Conservation (phyloP, 2,888 invertebrate genomes). For the Pristionchus arcanus region DNA sequence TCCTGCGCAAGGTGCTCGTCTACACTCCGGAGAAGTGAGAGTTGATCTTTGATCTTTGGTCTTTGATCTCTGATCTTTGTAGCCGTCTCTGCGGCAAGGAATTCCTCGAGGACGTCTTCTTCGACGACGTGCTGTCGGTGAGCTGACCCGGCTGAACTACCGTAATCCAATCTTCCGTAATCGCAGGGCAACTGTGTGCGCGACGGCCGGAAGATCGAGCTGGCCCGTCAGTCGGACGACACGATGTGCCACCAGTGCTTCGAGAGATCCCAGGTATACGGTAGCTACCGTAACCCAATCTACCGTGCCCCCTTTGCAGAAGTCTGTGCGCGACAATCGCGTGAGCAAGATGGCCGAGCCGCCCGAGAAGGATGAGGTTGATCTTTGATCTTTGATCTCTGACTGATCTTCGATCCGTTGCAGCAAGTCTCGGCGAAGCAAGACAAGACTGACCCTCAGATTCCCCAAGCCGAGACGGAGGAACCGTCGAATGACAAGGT, state of each 20-base stretch:
- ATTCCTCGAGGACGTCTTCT: slow-evolving; percentile 45
- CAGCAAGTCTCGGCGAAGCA: background rate
- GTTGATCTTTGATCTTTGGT: background rate
- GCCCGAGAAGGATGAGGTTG: slow-evolving; percentile 49
- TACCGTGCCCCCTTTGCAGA: slow-evolving; percentile 20
- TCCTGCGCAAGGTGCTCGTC: slow-evolving; percentile 35
- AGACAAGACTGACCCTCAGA: background rate
- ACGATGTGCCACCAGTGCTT: slow-evolving; percentile 49
- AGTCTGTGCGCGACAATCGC: slow-evolving; percentile 9
- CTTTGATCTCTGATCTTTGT: background rate
- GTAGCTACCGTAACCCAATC: background rate
- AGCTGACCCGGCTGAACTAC: background rate
- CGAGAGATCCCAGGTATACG: slow-evolving; percentile 37
- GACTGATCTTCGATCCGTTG: slow-evolving; percentile 7
- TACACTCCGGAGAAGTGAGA: slow-evolving; percentile 49
- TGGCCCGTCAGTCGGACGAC: slow-evolving; percentile 20
- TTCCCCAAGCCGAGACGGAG: background rate
- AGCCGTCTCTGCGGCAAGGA: slow-evolving; percentile 39
- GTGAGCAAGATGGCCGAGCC: slow-evolving; percentile 34
- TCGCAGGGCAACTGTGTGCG: background rate
- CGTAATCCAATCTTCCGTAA: background rate
- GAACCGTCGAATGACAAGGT: background rate
- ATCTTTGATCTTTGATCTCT: slow-evolving; percentile 35
- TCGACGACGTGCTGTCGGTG: slow-evolving; percentile 47
- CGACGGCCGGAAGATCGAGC: background rate